phyloP scores from a whole-genome alignment of 2,113 vertebrate genomes.

The Nematolebias whitei region DNA sequence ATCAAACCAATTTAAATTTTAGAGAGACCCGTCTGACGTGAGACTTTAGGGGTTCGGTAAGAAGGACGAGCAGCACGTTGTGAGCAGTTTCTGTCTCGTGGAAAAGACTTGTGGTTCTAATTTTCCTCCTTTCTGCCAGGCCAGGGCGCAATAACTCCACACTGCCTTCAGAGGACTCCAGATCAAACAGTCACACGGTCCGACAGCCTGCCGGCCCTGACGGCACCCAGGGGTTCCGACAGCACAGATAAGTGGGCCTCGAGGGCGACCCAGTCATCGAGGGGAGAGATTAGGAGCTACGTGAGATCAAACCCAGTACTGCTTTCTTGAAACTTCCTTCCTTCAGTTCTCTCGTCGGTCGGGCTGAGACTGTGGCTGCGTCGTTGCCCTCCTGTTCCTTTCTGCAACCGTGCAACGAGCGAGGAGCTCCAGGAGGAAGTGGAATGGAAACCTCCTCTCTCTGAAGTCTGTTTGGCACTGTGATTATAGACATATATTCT shows the following conservation, averaged over 20 bases:
- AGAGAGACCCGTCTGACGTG: not conserved
- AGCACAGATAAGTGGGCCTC: constrained; percentile 88
- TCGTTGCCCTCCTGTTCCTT: constrained; percentile 26
- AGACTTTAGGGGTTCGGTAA: constrained; percentile 9
- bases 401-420: constrained; percentile 19
- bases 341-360: constrained; percentile 48
- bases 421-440: constrained; percentile 43
- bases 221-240: constrained; percentile 92
- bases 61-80: not conserved
- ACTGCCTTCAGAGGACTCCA: constrained; percentile 83
- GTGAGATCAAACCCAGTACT: constrained; percentile 51
- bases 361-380: not conserved
- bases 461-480: constrained; percentile 74
- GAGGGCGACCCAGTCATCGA: constrained; percentile 41
- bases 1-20: no score
- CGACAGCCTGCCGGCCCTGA: constrained; percentile 92
- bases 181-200: constrained; percentile 90
- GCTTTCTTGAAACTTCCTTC: constrained; percentile 39
- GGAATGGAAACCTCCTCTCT: constrained; percentile 32
- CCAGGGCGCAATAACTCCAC: constrained; percentile 86
- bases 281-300: constrained; percentile 29
- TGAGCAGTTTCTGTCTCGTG: constrained; percentile 6
- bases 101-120: constrained; percentile 9
- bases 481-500: constrained; percentile 77
- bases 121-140: constrained; percentile 70